Base-by-base conservation (phyloP, 2,888 invertebrate genomes). In the Euclidia mi region DNA sequence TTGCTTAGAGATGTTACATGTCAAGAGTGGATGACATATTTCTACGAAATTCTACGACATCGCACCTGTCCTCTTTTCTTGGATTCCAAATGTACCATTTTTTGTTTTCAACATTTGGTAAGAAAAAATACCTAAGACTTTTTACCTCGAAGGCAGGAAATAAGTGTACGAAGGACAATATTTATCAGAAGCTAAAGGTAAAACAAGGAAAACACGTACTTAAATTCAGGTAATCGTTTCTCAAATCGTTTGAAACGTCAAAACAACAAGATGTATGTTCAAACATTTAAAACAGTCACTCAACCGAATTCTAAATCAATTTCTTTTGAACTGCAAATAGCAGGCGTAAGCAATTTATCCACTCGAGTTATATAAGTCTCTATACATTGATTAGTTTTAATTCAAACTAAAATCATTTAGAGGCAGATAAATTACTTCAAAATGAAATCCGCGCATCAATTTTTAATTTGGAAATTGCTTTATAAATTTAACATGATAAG, bases 331-430 rank as follows among this genome's bases (percentile, higher is more conserved):
- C 40, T 11, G 11, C 10, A 25, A 3, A 20, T 40, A 40, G 14
- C 32, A 38, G 20, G n/a, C 11, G n/a, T 12, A 11, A 20, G 20
- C 9, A 12, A 9, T 18, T 38, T 4, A 18, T 40, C 12, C 40
- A 25, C 40, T 6, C 20, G 7, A 34, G 34, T 18, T 20, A 40
- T 7, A 25, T 40, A 40, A 40, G 18, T 11, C n/a, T n/a, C 18
- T 9, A 2, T 38, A 38, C 10, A 40, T 12, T 40, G 11, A 40
- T 40, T 11, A 18, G 18, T 35, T 35, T 35, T 35, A 37, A 15
- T 35, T 35, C 10, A 35, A 35, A 4, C 2, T 1, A 15, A 35
- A 35, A 14, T 15, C 3, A 32, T 32, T 32, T 32, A n/a, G 3
- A n/a, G 11, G 11, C 11, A 2, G 11, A 11, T 11, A 32, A 25